Base-by-base conservation (phyloP, 2,797 vertebrate species). In the Enteromius radiatus region DNA sequence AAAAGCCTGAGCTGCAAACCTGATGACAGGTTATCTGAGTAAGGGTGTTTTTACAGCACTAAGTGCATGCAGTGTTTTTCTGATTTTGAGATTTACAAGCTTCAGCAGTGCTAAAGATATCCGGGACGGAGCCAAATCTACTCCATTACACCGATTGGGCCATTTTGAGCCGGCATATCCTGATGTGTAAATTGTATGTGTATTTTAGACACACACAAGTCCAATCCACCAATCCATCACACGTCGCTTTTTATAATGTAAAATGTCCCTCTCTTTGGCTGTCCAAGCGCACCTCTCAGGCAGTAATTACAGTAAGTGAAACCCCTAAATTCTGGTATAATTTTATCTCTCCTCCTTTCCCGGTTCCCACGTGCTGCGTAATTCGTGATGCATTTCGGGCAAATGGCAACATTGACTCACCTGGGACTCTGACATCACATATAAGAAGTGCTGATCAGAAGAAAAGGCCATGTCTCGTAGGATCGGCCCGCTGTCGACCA, bases 381-480 rank as follows among this genome's bases (percentile, higher is more conserved):
- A 52, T 15, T 49, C 45, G 3, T 64, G 36, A 78, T 33, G 36
- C 36, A 67, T 54, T 33, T 5, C 4, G 7, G 2, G 19, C 33
- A 56, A 68, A 71, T 23, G 45, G 28, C 12, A 69, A 23, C 33
- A 31, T n/a, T 65, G 76, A 84, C 94, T 94, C 87, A 99, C 98
- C 97, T 99, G 97, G 85, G 92, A 96, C 88, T 98, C 97, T 3
- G 98, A 99, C 97, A 99, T 99, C 93, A 97, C 94, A 83, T 98
- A 98, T 86, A 99, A 96, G 83, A 97, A 96, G 26, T 97, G 96
- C 0, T 98, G 93, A 87, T 98, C 97, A 56, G 95, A 90, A 0
- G 97, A 98, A 92, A 99, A 99, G 78, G 96, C 97, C 98, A 99
- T 99, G 87, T 99, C 97, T 84, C 97, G 90, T 70, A 98, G 93